phyloP scores from a whole-genome alignment of 2,113 vertebrate genomes.

The Calidris pygmaea region DNA sequence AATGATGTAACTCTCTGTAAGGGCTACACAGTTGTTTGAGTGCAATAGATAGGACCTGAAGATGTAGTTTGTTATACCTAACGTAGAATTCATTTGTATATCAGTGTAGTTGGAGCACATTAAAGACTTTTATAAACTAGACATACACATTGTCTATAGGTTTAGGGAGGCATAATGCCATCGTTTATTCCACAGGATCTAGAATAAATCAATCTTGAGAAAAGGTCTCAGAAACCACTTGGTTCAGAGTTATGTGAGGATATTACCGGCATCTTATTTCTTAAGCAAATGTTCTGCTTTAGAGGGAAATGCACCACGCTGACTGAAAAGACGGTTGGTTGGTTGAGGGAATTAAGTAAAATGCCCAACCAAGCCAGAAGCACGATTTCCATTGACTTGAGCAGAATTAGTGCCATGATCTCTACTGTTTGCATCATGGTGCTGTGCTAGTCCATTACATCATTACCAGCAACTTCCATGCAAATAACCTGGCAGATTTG shows the following conservation, averaged over 20 bases:
- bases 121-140: not conserved
- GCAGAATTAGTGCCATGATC: not conserved
- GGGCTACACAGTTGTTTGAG: not conserved
- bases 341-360: not conserved
- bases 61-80: not conserved
- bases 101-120: not conserved
- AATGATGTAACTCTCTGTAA: not conserved
- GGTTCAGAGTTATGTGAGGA: not conserved
- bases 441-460: not conserved
- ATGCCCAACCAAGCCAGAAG: not conserved
- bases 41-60: not conserved
- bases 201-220: not conserved
- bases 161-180: not conserved
- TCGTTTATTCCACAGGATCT: not conserved
- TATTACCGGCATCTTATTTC: not conserved
- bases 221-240: not conserved
- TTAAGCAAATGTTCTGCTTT: not conserved
- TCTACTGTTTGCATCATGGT: not conserved
- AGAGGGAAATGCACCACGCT: not conserved
- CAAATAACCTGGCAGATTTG: not conserved
- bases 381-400: not conserved
- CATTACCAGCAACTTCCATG: not conserved
- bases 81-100: not conserved
- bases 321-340: not conserved
- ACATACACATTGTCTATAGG: rapidly evolving